Evolutionary conservation across 2,113 vertebrate species (phyloP).

Genomic region (Carassius auratus): DNA sequence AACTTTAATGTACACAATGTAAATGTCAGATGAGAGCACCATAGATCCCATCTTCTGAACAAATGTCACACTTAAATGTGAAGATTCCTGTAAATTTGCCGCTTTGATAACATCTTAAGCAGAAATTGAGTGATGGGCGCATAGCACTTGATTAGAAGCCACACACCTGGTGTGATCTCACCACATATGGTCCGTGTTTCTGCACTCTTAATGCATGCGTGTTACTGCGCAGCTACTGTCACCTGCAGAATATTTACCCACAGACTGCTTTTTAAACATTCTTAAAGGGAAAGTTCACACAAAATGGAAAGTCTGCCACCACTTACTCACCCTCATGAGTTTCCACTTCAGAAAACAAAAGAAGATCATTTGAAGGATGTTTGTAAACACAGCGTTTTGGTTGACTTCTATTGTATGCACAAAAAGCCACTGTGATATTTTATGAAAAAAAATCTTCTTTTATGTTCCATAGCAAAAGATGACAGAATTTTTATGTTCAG

Average conservation of each 20-base stretch:
- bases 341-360: slow-evolving; percentile 3
- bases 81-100: not conserved
- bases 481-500: not conserved
- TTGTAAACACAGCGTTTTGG: not conserved
- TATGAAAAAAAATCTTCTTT: not conserved
- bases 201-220: not conserved
- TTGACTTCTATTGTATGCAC: not conserved
- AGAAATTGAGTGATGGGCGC: not conserved
- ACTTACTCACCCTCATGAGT: not conserved
- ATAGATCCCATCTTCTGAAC: not conserved
- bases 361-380: not conserved
- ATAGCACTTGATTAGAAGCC: slow-evolving; percentile 22
- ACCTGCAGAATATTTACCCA: not conserved
- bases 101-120: slow-evolving; percentile 13
- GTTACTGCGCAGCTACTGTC: not conserved
- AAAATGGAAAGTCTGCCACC: not conserved
- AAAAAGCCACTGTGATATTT: not conserved
- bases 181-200: slow-evolving; percentile 35
- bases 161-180: slow-evolving; percentile 35
- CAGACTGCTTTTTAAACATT: not conserved
- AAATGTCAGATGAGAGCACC: not conserved
- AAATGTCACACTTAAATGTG: slow-evolving; percentile 33
- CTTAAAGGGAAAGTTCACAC: not conserved
- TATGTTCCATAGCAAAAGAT: not conserved
- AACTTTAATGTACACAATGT: not conserved